phyloP scores from a whole-genome alignment of 2,797 vertebrate species.

The Chiloscyllium punctatum region DNA sequence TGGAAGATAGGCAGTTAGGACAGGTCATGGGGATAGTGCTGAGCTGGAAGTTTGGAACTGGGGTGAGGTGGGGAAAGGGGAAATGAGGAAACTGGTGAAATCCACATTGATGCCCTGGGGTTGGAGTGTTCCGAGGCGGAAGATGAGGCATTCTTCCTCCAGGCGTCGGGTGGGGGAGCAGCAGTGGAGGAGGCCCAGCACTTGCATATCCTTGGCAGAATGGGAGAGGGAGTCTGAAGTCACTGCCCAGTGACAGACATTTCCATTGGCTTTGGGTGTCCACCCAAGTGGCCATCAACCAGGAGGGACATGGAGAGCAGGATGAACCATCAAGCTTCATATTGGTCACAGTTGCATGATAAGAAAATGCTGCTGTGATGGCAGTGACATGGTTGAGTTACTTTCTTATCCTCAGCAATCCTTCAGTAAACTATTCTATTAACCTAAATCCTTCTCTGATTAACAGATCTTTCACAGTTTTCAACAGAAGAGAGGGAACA shows the following conservation, averaged over 20 bases:
- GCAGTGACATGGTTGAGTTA: background rate
- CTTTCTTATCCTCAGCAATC: background rate
- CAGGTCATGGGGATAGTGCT: no score
- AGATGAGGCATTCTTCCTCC: no score
- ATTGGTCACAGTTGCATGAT: background rate
- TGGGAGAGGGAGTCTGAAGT: background rate
- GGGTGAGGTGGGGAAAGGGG: no score
- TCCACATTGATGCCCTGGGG: no score
- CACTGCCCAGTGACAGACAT: background rate
- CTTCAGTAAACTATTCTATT: background rate
- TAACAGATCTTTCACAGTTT: constrained; percentile 84
- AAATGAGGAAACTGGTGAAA: no score
- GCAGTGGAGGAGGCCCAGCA: no score
- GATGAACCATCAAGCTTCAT: background rate
- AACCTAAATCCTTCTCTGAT: no score
- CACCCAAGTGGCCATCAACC: background rate
- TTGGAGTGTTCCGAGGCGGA: no score
- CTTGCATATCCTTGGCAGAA: no score
- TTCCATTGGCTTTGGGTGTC: background rate
- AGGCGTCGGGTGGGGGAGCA: no score
- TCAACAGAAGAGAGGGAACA: constrained; percentile 77
- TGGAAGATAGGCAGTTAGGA: no score
- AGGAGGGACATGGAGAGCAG: background rate
- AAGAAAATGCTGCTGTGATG: background rate
- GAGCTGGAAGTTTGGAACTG: no score